Evolutionary conservation across 2,888 invertebrate genomes (phyloP), one percentile per base, ranked within the genome.

Genomic region (Ophion ellenae): DNA sequence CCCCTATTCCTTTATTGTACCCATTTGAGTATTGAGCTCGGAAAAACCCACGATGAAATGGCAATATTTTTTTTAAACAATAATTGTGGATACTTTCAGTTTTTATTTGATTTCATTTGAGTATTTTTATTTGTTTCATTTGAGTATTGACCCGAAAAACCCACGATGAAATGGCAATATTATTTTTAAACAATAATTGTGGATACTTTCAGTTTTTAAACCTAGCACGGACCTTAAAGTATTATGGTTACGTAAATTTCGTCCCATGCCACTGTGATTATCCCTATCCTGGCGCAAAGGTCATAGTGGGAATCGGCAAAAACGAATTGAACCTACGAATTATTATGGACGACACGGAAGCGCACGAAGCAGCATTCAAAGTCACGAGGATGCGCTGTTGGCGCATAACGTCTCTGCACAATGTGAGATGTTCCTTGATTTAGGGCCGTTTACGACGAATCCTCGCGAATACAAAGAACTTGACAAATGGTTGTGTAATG

Each of bases 371-470:
- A 71, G 96, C 96, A 90, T 99, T 98, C 94, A 98, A 98, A 94
- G 98, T 99, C 61, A 99, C 99, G 0, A 95, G 99, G 90, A 99
- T 99, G 97, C 96, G 98, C 83, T 99, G 99, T 91, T 99, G 99
- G 99, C 96, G 99, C 90, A 98, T 99, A 71, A 98, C 98, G 28
- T 97, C 98, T 1, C 95, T 97, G 90, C 97, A 97, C 93, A 95
- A 95, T 89, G 97, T 97, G 94, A 95, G 95, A 57, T 79, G 64
- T 81, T 61, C 63, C 57, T 66, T 66, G 7, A 67, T 71, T 67
- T 63, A n/a, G 24, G 24, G 5, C 28, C 47, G 2, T 20, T 20
- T 32, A 36, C 32, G 53, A 36, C 40, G 10, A n/a, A n/a, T 45
- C 11, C 17, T 45, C 10, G 67, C 11, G 32, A 1, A 10, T 32